Base-by-base conservation (phyloP, 30 jellyfish, hydroid and myxozoan species). In the Turritopsis rubra region DNA sequence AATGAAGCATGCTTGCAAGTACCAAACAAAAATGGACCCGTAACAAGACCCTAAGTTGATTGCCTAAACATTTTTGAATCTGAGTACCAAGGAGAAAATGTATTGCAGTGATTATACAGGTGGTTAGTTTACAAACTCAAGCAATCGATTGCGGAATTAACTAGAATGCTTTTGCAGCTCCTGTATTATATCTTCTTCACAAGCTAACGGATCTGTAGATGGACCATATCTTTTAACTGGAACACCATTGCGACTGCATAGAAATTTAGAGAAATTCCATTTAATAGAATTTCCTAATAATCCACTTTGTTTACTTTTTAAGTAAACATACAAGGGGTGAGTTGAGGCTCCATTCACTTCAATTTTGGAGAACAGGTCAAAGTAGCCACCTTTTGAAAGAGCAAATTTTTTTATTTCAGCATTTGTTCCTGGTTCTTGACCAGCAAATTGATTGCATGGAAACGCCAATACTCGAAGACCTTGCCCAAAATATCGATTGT, bases 391-490 rank as follows among this genome's bases (percentile, higher is more conserved):
- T 86, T 88, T 95, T 7, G 75, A 85, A n/a, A 81, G 85, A 53
- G 97, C 96, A 90, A 90, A 95, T 70, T 85, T 90, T 79, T 95
- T 89, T 26, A 95, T 84, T 81, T 95, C 96, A 21, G 87, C 94
- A 83, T 95, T 90, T 9, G 96, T 87, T 21, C 99, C 99, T 7
- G 97, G 97, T 79, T 95, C 99, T 75, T 95, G 99, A n/a, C 81
- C 80, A n/a, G 92, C 96, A 95, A 95, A 95, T 73, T 95, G 99
- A 81, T 95, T 95, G 92, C 97, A 95, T 65, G 99, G 99, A 81
- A 95, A 95, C 18, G 98, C 99, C 65, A 95, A 96, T 73, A 95
- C 88, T 8, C 97, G 95, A 84, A 95, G 97, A 86, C 99, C 99
- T 81, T 88, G 79, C 99, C 89, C 99, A 83, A 28, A 18, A 81